Evolutionary conservation across 2,113 vertebrate genomes (phyloP), one percentile per base, ranked within the genome.

Genomic region (Passer domesticus): DNA sequence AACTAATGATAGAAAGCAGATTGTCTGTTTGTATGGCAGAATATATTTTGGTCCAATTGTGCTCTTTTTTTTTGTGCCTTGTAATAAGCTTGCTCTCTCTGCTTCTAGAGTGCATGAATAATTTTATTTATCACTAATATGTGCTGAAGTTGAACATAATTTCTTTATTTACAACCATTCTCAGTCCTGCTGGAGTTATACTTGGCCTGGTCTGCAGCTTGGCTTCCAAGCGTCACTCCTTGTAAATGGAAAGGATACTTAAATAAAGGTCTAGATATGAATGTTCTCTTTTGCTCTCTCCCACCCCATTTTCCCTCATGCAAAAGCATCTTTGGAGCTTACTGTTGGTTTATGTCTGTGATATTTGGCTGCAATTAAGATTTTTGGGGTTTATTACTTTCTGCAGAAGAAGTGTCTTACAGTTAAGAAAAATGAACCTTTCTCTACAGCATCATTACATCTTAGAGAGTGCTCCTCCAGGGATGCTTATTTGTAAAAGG

Each of bases 361-460:
- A 90, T 96, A 95, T 94, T 97, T 96, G 93, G 78, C 76, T 97
- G 83, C 78, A 97, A 92, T 94, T 97, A 97, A 92, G 94, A 95
- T 96, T 95, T 86, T 92, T 46, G 77, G 60, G 13, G 17, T 78
- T 84, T 89, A 49, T 72, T 76, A 28, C 53, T 75, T 82, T 92
- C 46, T 94, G 69, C n/a, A 89, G 89, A 69, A 53, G 37, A 78
- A 64, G 18, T 69, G n/a, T 37, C n/a, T 97, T 96, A 55, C 11
- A 64, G 27, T 12, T 89, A 35, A 82, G 70, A 82, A 85, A 89
- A 95, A 60, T 8, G 11, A 91, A 24, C 49, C 24, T 91, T 84
- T 79, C 37, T 89, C 28, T 56, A 31, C 30, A 76, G 27, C 52
- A 43, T 20, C 15, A 44, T 41, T 80, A 31, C 24, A 13, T 63